Percentiles rank a stretch among this genome's conserved stretches.
phyloP scores from a whole-genome alignment of 2,113 vertebrate species.

The Microtus montanus region DNA sequence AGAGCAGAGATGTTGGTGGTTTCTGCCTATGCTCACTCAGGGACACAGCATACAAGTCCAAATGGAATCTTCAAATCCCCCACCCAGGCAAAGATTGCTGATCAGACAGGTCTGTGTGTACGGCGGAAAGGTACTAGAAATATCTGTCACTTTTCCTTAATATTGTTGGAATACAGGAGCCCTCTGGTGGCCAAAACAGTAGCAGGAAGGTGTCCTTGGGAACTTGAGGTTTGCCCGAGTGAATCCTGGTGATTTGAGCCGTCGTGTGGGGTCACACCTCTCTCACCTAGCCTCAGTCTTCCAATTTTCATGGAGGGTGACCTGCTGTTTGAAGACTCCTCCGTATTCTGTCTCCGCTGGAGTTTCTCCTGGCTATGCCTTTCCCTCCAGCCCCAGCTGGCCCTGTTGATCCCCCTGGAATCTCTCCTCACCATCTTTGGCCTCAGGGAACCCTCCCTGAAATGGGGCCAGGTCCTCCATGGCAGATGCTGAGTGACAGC shows the following conservation, averaged over 20 bases:
- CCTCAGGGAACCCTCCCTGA: slow-evolving; percentile 63
- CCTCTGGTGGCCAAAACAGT: slow-evolving; percentile 71
- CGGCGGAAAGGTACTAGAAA: slow-evolving; percentile 50
- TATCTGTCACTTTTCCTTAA: slow-evolving; percentile 69
- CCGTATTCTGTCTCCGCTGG: not conserved
- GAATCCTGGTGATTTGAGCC: not conserved
- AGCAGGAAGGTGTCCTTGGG: slow-evolving; percentile 40
- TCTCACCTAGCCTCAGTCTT: not conserved
- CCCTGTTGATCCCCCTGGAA: slow-evolving; percentile 22
- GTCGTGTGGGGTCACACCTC: not conserved
- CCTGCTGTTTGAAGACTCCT: not conserved
- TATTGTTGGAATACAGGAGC: slow-evolving; percentile 73
- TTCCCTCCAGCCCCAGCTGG: slow-evolving; percentile 41
- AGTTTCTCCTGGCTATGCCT: not conserved
- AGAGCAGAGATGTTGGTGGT: not conserved
- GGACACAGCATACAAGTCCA: not conserved
- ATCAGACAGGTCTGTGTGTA: not conserved
- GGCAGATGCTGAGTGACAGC: slow-evolving; percentile 69
- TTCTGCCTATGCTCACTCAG: not conserved
- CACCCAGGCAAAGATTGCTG: not conserved
- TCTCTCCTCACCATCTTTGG: slow-evolving; percentile 40
- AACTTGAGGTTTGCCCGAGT: not conserved
- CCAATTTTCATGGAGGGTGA: not conserved
- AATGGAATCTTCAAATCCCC: not conserved
- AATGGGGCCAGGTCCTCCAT: slow-evolving; percentile 54